A percentile compares a stretch with the other conserved stretches of the same genome.
Conservation (phyloP, 2,888 invertebrate genomes). For the Stegophylla sp. region DNA sequence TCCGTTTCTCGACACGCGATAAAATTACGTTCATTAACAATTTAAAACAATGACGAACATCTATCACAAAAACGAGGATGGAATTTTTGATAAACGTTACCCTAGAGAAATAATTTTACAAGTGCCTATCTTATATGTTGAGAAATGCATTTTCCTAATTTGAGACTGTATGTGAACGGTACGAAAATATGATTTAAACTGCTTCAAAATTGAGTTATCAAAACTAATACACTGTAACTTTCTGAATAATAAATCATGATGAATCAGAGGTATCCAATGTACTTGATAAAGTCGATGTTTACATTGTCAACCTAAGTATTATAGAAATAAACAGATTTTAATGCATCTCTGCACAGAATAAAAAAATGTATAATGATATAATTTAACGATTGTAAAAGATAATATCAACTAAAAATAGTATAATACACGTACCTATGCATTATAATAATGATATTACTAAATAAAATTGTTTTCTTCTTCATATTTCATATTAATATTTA, state of each 20-base stretch:
- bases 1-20: too few species aligned
- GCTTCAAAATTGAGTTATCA: slow-evolving; percentile 34
- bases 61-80: neutral
- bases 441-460: too few species aligned
- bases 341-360: neutral
- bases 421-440: too few species aligned
- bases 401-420: too few species aligned
- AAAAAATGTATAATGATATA: too few species aligned
- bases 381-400: neutral
- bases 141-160: slow-evolving; percentile 40
- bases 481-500: too few species aligned
- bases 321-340: slow-evolving; percentile 4
- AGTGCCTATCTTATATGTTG: slow-evolving; percentile 12
- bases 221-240: slow-evolving; percentile 22
- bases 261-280: slow-evolving; percentile 8
- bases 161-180: slow-evolving; percentile 23
- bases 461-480: too few species aligned
- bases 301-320: neutral
- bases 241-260: slow-evolving; percentile 24
- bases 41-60: slow-evolving; percentile 6
- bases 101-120: slow-evolving; percentile 5
- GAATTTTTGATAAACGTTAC: slow-evolving; percentile 17
- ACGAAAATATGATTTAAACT: slow-evolving; percentile 19
- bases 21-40: neutral
- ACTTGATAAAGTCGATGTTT: neutral